A percentile compares a stretch with the other conserved stretches of the same genome.
Conservation (phyloP, 2,888 invertebrate genomes). For the Ectobius pallidus region DNA sequence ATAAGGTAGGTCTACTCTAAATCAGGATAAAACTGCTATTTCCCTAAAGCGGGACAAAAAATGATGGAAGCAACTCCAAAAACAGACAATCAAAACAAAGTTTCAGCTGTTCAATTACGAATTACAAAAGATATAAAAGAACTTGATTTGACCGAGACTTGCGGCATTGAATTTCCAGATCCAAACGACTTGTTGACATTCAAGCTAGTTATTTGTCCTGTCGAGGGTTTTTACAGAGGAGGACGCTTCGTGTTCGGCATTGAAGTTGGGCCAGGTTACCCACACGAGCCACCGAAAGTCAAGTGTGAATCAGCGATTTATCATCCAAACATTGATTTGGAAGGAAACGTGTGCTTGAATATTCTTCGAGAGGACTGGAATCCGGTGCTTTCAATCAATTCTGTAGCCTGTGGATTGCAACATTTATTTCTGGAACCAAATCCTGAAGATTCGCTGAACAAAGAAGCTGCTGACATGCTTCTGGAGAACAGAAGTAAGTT, state of each 20-base stretch:
- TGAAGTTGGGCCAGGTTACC: conserved; percentile 96
- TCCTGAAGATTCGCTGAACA: conserved; percentile 97
- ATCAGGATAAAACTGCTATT: conserved; percentile 90
- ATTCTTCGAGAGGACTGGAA: conserved; percentile 99
- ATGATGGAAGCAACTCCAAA: conserved; percentile 88
- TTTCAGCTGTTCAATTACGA: conserved; percentile 95
- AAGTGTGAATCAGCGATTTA: conserved; percentile 98
- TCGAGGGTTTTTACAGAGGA: conserved; percentile 96
- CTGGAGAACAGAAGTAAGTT: conserved; percentile 93
- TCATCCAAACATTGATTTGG: conserved; percentile 97
- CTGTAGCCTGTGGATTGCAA: conserved; percentile 96
- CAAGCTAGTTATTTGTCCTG: conserved; percentile 94
- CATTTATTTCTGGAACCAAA: conserved; percentile 99
- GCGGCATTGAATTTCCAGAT: conserved; percentile 94
- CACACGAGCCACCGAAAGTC: conserved; percentile 98
- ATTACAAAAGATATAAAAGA: conserved; percentile 99
- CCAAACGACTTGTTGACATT: conserved; percentile 95
- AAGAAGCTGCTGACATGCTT: conserved; percentile 96
- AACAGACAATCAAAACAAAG: conserved; percentile 83
- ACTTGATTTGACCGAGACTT: conserved; percentile 95
- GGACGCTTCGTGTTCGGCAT: conserved; percentile 96
- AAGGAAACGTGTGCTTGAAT: conserved; percentile 97
- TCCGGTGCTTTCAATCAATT: conserved; percentile 96
- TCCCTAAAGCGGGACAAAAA: conserved; percentile 98
- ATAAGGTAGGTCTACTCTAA: conserved; percentile 12